These are phyloP conservation scores for Nebria ingens DNA, from an alignment of 1,140 invertebrate genomes.

Conservation along the genomic window DNA sequence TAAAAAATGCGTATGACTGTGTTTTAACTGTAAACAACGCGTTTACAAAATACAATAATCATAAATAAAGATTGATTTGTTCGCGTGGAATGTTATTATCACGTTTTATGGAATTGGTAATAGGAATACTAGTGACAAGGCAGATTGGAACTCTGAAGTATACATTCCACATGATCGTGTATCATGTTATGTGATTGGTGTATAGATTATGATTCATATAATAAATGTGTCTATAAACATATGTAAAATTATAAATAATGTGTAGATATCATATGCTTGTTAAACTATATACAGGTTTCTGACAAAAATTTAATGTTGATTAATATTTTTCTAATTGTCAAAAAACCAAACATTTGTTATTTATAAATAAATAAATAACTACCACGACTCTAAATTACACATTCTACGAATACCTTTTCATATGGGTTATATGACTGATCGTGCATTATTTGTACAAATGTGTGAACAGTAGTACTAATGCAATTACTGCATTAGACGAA, in stretches of 20 bases:
- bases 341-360: neutral
- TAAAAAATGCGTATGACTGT: no score
- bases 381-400: constrained; percentile 2
- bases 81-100: constrained; percentile 10
- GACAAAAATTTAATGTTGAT: neutral
- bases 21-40: no score
- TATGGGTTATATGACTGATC: neutral
- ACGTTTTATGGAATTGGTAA: constrained; percentile 5
- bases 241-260: constrained; percentile 22
- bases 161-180: constrained; percentile 45
- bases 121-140: constrained; percentile 26
- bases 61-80: no score
- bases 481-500: neutral
- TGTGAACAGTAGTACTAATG: neutral
- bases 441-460: constrained; percentile 1
- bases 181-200: no score
- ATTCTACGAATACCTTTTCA: neutral
- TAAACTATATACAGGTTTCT: neutral
- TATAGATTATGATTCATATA: no score
- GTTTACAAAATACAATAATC: no score
- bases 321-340: neutral
- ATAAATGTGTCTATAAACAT: constrained; percentile 25
- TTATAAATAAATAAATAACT: neutral
- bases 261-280: constrained; percentile 20
- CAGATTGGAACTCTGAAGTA: constrained; percentile 52